A percentile compares a stretch with the other conserved stretches of the same genome.
These are phyloP conservation scores for Mastomys coucha DNA, from an alignment of 2,113 vertebrate genomes.

Conservation along the genomic window DNA sequence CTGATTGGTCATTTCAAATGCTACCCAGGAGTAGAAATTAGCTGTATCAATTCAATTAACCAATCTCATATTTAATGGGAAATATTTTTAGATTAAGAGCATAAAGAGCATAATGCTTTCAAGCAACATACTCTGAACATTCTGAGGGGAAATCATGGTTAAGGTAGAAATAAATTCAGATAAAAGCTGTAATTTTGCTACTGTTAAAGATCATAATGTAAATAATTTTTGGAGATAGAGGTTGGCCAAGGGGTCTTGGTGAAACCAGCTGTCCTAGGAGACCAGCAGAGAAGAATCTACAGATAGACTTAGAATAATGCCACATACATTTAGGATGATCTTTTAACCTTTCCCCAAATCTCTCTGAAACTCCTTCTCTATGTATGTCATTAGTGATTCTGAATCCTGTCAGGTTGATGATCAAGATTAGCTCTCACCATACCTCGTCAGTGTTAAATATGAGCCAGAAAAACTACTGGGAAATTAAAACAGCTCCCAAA, in stretches of 20 bases:
- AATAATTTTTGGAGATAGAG: background rate
- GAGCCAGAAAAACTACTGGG: background rate
- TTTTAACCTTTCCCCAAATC: background rate
- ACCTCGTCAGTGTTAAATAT: constrained; percentile 35
- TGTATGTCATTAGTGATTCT: background rate
- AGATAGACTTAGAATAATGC: background rate
- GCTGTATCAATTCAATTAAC: background rate
- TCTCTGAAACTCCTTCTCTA: background rate
- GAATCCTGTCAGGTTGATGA: too few relatives aligned
- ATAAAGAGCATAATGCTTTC: background rate
- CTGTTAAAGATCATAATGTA: background rate
- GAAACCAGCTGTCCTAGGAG: background rate
- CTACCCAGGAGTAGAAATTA: background rate
- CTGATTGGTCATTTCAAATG: background rate
- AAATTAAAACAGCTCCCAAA: background rate
- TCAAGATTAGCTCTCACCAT: background rate
- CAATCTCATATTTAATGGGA: constrained; percentile 22
- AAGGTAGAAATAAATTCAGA: background rate
- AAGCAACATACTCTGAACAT: background rate
- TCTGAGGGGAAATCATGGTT: background rate
- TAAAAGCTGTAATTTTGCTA: background rate
- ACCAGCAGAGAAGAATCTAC: background rate
- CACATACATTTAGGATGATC: background rate
- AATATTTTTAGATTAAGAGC: background rate
- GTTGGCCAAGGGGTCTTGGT: background rate